Base-by-base conservation (phyloP, 2,888 invertebrate species). In the Schizaphis graminum region DNA sequence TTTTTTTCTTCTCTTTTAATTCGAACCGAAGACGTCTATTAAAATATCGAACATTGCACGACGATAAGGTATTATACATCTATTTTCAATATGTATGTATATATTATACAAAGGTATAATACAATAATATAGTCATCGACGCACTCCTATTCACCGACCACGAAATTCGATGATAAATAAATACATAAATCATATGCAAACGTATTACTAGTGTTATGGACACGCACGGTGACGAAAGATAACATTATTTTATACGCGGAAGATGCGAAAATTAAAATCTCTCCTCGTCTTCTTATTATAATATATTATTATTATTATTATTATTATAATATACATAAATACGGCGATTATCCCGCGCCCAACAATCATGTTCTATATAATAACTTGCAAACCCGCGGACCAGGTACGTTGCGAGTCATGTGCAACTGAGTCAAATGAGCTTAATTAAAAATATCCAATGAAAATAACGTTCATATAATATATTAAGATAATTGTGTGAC, bases 11-110 rank as follows among this genome's bases (percentile, higher is more conserved):
- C 26, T 7, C 67, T 67, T 89, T 67, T 67, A 77, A 77, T 77
- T 91, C 41, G 49, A 91, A 77, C n/a, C 24, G 41, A 67, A 67
- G 91, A 77, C 77, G 49, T 53, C 91, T 41, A 53, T 77, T 91
- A 77, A 84, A 53, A 53, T 35, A 35, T 91, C 90, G 90, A 47
- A 24, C 67, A 11, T 67, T 57, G 24, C 77, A 24, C 49, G 77
- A n/a, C 35, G 16, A 67, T 47, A 67, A 35, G 5, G 67, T 67
- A 35, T 35, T 67, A 35, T 35, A 67, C n/a, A n/a, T 67, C 16
- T 67, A 16, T 67, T 67, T n/a, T 67, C n/a, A n/a, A 5, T 67
- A n/a, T 61, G 28, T 3, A 56, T 21, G 3, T 10, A 10, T 26
- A 13, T 49, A 10, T 1, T n/a, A 11, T 61, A 28, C 26, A 56